A percentile compares a stretch with the other conserved stretches of the same genome.
Evolutionary conservation across 35 echinoderm and acorn worm species (phyloP).

Genomic region (Ptychodera flava): DNA sequence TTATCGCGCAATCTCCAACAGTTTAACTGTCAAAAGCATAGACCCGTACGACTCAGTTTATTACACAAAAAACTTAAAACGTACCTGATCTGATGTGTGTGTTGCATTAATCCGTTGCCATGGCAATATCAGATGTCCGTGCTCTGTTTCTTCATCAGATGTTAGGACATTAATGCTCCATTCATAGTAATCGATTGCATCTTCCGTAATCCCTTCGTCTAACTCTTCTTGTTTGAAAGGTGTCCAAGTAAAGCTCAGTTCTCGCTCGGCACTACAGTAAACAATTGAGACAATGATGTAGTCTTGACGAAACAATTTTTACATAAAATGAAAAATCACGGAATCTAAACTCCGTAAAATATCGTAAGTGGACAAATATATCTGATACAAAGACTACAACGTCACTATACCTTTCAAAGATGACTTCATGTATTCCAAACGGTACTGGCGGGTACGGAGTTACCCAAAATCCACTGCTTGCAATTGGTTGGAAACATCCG

Average conservation of each 20-base stretch:
- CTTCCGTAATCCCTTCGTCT: neutral
- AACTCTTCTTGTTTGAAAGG: neutral
- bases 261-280: neutral
- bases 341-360: too few relatives aligned
- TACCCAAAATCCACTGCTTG: slow-evolving; percentile 27
- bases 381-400: too few relatives aligned
- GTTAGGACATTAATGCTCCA: slow-evolving; percentile 7
- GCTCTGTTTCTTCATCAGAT: neutral
- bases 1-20: too few relatives aligned
- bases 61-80: too few relatives aligned
- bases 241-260: neutral
- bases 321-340: too few relatives aligned
- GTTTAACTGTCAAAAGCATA: too few relatives aligned
- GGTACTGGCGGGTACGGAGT: neutral
- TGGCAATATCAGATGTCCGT: slow-evolving; percentile 7
- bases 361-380: too few relatives aligned
- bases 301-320: too few relatives aligned
- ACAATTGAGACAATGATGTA: too few relatives aligned
- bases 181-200: slow-evolving; percentile 32
- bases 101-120: slow-evolving; percentile 16
- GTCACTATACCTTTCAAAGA: neutral
- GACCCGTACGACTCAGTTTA: too few relatives aligned
- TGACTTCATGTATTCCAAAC: neutral
- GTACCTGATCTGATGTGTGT: too few relatives aligned
- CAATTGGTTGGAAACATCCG: slow-evolving; percentile 13